Base-by-base conservation (phyloP, 2,797 vertebrate genomes). In the Synanceia verrucosa region DNA sequence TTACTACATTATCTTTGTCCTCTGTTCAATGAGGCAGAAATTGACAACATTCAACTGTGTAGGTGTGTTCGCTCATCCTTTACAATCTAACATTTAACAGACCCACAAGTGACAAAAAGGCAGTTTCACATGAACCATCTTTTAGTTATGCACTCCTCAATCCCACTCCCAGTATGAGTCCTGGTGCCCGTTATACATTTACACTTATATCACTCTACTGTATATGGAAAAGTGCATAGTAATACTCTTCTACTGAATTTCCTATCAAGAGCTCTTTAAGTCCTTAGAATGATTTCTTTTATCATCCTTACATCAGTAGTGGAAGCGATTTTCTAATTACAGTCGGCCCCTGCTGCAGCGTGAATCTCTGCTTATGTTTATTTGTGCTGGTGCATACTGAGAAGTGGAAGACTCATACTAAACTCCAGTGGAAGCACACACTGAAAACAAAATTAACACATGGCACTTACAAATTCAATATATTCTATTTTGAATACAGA, bases 301-400 rank as follows among this genome's bases (percentile, higher is more conserved):
- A 65, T 66, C 44, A 67, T 67, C 23, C 24, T 47, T 31, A 61
- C 44, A 65, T 70, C 71, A 63, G 26, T 47, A 46, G 28, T 12
- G 39, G 51, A 72, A 66, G 74, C 71, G 66, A 70, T 86, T 76
- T 57, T 58, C 29, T 70, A 73, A 78, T 71, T 58, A 78, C 13
- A 4, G 23, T 31, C 6, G 34, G 43, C 37, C 36, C 18, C 12
- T 0, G 2, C 23, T 51, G 23, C 78, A 57, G 23, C 5, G 7
- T 43, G 33, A 73, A 69, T 24, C 51, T 41, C 44, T 43, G 33
- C 57, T 47, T 26, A 21, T 58, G 80, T 76, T 78, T 65, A 52
- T 74, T 78, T 74, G 23, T 52, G 58, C 14, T 48, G 43, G 4
- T 43, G 31, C 74, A 58, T 56, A 50, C 65, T 69, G 76, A 71